phyloP scores from a whole-genome alignment of 2,888 invertebrate species.

The Papilio elwesi region DNA sequence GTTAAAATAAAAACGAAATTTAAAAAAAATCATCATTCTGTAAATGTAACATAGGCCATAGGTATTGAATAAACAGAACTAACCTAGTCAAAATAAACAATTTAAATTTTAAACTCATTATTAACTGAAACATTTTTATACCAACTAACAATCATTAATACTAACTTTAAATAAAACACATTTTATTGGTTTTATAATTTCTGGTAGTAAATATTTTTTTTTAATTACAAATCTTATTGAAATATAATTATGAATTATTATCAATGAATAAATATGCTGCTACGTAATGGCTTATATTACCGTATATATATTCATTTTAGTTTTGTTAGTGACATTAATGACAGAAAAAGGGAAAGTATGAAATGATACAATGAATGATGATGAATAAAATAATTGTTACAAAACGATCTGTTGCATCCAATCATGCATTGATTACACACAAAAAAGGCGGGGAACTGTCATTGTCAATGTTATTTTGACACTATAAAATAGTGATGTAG shows the following conservation, averaged over 20 bases:
- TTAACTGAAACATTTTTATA: too few species aligned
- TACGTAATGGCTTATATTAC: not conserved
- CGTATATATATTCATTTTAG: not conserved
- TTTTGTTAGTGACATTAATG: not conserved
- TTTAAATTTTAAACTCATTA: too few species aligned
- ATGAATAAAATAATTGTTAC: not conserved
- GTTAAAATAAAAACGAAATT: conserved; percentile 45
- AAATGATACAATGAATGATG: conserved; percentile 1
- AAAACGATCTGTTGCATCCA: not conserved
- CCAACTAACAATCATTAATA: too few species aligned
- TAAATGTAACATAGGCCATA: conserved; percentile 5
- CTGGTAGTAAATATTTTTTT: too few species aligned
- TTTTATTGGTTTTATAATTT: too few species aligned
- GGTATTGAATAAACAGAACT: not conserved
- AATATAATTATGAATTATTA: too few species aligned
- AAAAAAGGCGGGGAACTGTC: conserved; percentile 18
- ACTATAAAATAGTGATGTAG: not conserved
- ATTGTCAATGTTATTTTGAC: conserved; percentile 11
- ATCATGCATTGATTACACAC: not conserved
- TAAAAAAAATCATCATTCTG: not conserved
- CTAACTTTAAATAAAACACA: too few species aligned
- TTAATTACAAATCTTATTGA: too few species aligned
- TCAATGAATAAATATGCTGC: too few species aligned
- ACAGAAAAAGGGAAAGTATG: not conserved
- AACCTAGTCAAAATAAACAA: too few species aligned